Conservation (phyloP, 1,140 invertebrate genomes). For the Pomacea maculata region DNA sequence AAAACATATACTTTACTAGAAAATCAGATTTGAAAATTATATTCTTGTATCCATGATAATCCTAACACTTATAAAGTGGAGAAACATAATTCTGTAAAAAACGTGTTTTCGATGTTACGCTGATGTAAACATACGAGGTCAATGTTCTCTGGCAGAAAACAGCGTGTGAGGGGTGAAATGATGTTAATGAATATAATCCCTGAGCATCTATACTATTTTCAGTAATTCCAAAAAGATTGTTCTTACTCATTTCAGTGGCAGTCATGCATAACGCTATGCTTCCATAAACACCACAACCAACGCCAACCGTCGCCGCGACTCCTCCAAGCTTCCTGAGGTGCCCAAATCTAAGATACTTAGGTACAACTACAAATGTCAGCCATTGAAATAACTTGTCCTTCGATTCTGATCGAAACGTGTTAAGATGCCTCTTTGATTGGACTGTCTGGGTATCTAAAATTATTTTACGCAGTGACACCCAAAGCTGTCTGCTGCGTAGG, state of each 20-base stretch:
- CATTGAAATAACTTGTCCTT: conserved; percentile 1
- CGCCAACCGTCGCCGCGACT: conserved; percentile 13
- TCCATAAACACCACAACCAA: conserved; percentile 7
- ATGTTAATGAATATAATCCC: too few species aligned
- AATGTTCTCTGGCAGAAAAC: too few species aligned
- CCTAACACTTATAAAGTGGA: neutral
- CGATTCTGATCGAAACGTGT: neutral
- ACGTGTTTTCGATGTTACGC: too few species aligned
- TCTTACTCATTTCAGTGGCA: neutral
- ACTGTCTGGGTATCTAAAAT: conserved; percentile 14
- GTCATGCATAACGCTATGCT: conserved; percentile 8
- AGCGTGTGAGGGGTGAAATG: too few species aligned
- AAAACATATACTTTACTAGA: too few species aligned
- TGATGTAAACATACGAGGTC: too few species aligned
- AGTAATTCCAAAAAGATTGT: neutral
- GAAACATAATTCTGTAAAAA: neutral
- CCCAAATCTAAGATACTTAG: neutral
- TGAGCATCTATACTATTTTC: too few species aligned
- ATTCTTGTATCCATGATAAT: too few species aligned
- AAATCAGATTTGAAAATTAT: too few species aligned
- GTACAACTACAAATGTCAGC: conserved; percentile 4
- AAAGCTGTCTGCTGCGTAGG: conserved; percentile 17
- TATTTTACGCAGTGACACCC: conserved; percentile 14
- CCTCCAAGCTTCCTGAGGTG: neutral
- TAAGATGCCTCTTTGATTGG: neutral